phyloP scores from a whole-genome alignment of 1,140 invertebrate genomes.

The Ceratosolen fusciceps region DNA sequence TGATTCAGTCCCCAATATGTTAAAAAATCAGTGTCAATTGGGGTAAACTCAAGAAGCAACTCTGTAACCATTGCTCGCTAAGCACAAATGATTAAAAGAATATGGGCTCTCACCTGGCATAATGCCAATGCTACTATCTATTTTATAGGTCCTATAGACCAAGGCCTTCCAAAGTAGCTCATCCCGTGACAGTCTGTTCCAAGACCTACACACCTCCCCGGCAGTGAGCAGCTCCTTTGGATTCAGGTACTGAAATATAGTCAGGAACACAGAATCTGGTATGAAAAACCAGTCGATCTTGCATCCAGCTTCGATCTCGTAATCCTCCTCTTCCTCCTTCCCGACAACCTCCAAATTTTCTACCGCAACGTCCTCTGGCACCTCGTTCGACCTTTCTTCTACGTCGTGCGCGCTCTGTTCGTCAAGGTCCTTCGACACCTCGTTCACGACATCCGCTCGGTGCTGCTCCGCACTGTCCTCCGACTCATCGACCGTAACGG shows the following conservation, averaged over 20 bases:
- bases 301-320: neutral
- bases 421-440: too few relatives aligned
- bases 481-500: too few relatives aligned
- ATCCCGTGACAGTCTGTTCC: slow-evolving; percentile 77
- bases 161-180: slow-evolving; percentile 81
- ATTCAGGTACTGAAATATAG: slow-evolving; percentile 78
- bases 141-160: slow-evolving; percentile 78
- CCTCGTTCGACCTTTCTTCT: neutral
- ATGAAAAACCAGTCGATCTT: slow-evolving; percentile 74
- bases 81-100: neutral
- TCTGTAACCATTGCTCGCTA: neutral
- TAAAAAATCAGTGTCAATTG: too few relatives aligned
- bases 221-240: slow-evolving; percentile 74
- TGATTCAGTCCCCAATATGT: too few relatives aligned
- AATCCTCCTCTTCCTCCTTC: neutral
- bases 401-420: too few relatives aligned
- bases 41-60: too few relatives aligned
- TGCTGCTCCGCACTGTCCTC: too few relatives aligned
- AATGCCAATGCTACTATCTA: slow-evolving; percentile 76
- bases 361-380: neutral
- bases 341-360: neutral
- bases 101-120: slow-evolving; percentile 73
- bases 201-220: slow-evolving; percentile 74
- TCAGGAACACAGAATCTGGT: slow-evolving; percentile 79
- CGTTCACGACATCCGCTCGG: too few relatives aligned